Evolutionary conservation across 2,888 invertebrate species (phyloP), one percentile per base, ranked within the genome.

Genomic region (Alviniconcha strummeri): DNA sequence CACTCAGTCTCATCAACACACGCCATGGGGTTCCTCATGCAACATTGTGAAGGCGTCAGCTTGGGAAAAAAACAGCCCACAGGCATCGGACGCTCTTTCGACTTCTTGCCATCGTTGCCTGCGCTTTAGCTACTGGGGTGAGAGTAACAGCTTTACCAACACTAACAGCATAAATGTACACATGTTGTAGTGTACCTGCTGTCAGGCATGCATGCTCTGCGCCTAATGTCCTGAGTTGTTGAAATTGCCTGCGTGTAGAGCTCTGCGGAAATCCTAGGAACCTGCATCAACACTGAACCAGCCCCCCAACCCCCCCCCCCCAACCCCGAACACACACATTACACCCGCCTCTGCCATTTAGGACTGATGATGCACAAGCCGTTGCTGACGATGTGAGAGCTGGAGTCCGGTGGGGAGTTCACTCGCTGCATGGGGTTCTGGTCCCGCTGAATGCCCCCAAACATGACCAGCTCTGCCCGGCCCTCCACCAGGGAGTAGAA

Each of bases 381-480:
- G 84, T 89, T 91, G 83, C 89, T 90, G 79, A 90, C 90, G 75
- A 89, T 85, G 77, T 89, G 89, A 6, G 88, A 84, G 19, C 79
- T 60, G 6, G 86, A 86, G 60, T 88, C 88, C 8, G 89, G 86
- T 56, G 88, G 88, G 57, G 87, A 82, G 67, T 82, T 87, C 6
- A 90, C 90, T 67, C 90, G 86, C 86, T 92, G 91, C 89, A 93
- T 91, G 11, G 89, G 88, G 76, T 89, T 81, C 11, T 79, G 60
- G 80, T 92, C 92, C 55, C 89, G 90, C 81, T 92, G 96, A 88
- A 98, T 97, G 84, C 98, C 99, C n/a, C 98, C 98, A 94, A 99
- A 98, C 95, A 99, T 96, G 82, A 99, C 96, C 57, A 99, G 94
- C 94, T 99, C 98, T 15, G 97, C 97, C 92, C 97, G 96, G 17